Conservation (phyloP, 1,140 invertebrate species). For the Polyergus mexicanus region DNA sequence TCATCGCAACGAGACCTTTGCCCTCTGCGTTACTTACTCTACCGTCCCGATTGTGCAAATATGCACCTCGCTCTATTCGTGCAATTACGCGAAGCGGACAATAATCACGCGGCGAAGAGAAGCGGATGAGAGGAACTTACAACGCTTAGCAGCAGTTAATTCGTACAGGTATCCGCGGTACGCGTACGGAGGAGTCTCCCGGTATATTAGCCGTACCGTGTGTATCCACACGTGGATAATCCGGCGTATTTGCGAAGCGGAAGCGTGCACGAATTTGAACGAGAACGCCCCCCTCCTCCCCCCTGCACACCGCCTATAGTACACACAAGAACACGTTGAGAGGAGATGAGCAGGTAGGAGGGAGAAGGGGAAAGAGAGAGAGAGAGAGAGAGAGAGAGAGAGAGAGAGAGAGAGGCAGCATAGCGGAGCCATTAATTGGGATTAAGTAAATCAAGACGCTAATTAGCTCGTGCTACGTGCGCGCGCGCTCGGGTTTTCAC, state of each 20-base stretch:
- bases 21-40: background rate
- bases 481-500: constrained; percentile 48
- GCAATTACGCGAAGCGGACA: constrained; percentile 26
- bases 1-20: too few species aligned
- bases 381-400: constrained; percentile 22
- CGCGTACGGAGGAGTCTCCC: constrained; percentile 17
- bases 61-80: background rate
- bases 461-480: constrained; percentile 80
- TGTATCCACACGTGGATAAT: constrained; percentile 84
- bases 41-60: background rate
- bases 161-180: constrained; percentile 24
- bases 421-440: constrained; percentile 86
- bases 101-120: constrained; percentile 8
- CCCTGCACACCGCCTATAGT: constrained; percentile 61
- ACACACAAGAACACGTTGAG: constrained; percentile 57
- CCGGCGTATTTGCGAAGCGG: constrained; percentile 83
- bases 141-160: constrained; percentile 43
- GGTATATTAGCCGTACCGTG: constrained; percentile 68
- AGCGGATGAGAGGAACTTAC: background rate
- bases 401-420: constrained; percentile 63
- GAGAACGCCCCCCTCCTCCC: too few species aligned
- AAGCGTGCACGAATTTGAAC: constrained; percentile 74
- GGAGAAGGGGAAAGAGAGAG: constrained; percentile 40
- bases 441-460: constrained; percentile 88
- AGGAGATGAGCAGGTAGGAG: background rate